Base-by-base conservation (phyloP, 2,113 vertebrate species). In the Lophura nycthemera region DNA sequence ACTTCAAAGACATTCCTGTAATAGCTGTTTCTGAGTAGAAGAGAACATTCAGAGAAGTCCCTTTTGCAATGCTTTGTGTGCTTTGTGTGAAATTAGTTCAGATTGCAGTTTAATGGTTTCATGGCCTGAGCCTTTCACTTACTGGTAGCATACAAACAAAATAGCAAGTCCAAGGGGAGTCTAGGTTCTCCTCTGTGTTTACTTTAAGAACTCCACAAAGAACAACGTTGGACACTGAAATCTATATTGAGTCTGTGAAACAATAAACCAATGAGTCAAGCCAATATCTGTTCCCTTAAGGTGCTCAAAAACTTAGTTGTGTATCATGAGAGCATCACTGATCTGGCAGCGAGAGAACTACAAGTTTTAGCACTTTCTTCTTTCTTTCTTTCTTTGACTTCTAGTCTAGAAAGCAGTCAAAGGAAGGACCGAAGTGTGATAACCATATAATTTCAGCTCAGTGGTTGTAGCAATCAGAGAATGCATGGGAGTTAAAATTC, bases 401-500 rank as follows among this genome's bases (percentile, higher is more conserved):
- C 21, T 82, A 1, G 1, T 40, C 24, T 65, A 54, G 38, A 64
- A 92, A 84, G 52, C 30, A 50, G 25, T 48, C 20, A 30, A 24
- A 82, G 79, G 61, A 43, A 17, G 24, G 24, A 84, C n/a, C 91
- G 88, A 38, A 88, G 34, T 59, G 56, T 48, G 48, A 64, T 91
- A 76, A 79, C 78, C 27, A 24, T 57, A 18, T 77, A 90, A 71
- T 76, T 97, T 95, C 15, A 90, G 54, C 13, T 61, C 7, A 48
- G 13, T 79, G 76, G 57, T 63, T 60, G 8, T 78, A 84, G 11
- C 29, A 75, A 90, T 76, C 30, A 81, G 67, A 77, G 32, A 96
- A 71, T 75, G 47, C 8, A 8, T 83, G 71, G 69, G 79, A 80
- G 74, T 95, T 95, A 80, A 92, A 90, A 48, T 94, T 96, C 77